Evolutionary conservation across 2,113 vertebrate species (phyloP), one percentile per base, ranked within the genome.

Genomic region (Trichechus manatus): DNA sequence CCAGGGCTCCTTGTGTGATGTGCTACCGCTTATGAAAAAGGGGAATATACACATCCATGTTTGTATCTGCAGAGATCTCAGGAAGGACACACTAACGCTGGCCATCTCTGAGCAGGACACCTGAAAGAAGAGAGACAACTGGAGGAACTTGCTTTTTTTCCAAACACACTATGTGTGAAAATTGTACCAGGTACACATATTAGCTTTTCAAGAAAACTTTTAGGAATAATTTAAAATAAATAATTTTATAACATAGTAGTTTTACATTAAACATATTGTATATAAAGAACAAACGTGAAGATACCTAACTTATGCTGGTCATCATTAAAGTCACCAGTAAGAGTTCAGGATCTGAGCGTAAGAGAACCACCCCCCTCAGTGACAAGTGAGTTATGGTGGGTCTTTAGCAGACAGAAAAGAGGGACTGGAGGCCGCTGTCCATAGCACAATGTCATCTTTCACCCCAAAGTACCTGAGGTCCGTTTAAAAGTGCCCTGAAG

Each of bases 331-430:
- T 56, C n/a, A 22, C 68, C 31, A 89, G 31, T 23, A 64, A 50
- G 63, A 53, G 5, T 97, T 97, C 85, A 97, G 77, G 86, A 83
- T 72, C 92, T 47, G 77, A 85, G 66, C 39, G 44, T 81, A 95
- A 97, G 25, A 94, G 20, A 64, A 96, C 36, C 75, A 93, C n/a
- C 44, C 91, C 94, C 86, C 27, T 68, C 7, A 79, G 31, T 5
- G 36, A 19, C 56, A 13, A 6, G 15, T 33, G 82, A 42, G 44
- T 50, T 27, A 66, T 0, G 0, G 13, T 6, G 22, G 33, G 19
- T 59, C 74, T 56, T 66, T 22, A 68, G n/a, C 6, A 72, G 61
- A 20, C 20, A 31, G 50, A 61, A 61, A 39, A 80, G 29, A 33
- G 31, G 9, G 47, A 22, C 36, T 64, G 33, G 31, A 91, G 47